A percentile compares a stretch with the other conserved stretches of the same genome.
Evolutionary conservation across 2,888 invertebrate genomes (phyloP).

Genomic region (Eupeodes luniger): DNA sequence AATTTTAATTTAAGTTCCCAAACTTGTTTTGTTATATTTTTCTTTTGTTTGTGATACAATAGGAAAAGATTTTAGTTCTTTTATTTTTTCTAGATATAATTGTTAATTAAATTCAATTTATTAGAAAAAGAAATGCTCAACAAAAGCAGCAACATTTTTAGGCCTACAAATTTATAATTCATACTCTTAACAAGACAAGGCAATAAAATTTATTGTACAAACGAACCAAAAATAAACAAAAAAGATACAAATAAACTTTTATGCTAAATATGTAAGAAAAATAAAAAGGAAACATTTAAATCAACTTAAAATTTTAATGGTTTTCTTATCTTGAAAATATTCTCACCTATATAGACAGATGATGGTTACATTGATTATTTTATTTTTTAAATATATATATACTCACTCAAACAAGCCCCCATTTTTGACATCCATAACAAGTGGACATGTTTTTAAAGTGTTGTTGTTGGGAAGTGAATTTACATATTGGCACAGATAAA

Average conservation of each 20-base stretch:
- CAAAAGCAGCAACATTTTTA: constrained; percentile 3
- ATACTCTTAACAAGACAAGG: constrained; percentile 48
- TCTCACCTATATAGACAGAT: constrained; percentile 52
- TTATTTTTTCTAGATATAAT: constrained; percentile 37
- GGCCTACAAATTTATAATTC: constrained; percentile 33
- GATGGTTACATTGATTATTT: neutral
- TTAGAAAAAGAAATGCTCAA: constrained; percentile 49
- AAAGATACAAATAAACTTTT: constrained; percentile 10
- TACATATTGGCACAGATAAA: constrained; percentile 73
- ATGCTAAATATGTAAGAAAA: constrained; percentile 12
- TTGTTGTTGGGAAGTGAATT: constrained; percentile 28
- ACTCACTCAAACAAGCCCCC: neutral
- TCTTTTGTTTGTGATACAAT: neutral
- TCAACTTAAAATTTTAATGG: constrained; percentile 62
- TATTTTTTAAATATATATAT: too few relatives aligned
- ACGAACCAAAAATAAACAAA: constrained; percentile 3
- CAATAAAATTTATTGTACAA: constrained; percentile 23
- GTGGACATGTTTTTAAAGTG: neutral
- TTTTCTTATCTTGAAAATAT: constrained; percentile 54
- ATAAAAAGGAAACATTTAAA: constrained; percentile 44
- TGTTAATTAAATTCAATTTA: constrained; percentile 64
- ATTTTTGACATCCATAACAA: constrained; percentile 20
- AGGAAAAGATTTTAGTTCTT: neutral
- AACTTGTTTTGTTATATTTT: constrained; percentile 28
- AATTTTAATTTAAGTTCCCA: constrained; percentile 26